A percentile compares a stretch with the other conserved stretches of the same genome.
These are phyloP conservation scores for Drepana arcuata DNA, from an alignment of 1,140 invertebrate species.

Conservation along the genomic window DNA sequence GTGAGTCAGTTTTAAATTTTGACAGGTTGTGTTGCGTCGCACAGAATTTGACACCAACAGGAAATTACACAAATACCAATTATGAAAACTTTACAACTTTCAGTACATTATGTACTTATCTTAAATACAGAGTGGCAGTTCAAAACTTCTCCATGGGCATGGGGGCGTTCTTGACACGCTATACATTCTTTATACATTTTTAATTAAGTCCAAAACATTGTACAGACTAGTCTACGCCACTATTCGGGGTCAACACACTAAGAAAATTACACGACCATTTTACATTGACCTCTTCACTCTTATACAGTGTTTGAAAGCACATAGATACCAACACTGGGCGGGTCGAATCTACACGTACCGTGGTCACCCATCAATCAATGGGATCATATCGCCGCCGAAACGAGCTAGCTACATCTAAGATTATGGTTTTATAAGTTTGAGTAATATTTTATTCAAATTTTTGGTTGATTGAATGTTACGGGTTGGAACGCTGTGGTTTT, in stretches of 20 bases:
- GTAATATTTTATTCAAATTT: conserved; percentile 69
- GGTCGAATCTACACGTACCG: conserved; percentile 26
- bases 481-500: conserved; percentile 37
- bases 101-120: too few relatives aligned
- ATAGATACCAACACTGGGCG: conserved; percentile 7
- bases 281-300: conserved; percentile 18
- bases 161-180: conserved; percentile 42
- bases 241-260: conserved; percentile 57
- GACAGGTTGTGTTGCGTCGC: conserved; percentile 18
- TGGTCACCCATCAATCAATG: conserved; percentile 70
- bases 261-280: conserved; percentile 32
- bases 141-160: conserved; percentile 39
- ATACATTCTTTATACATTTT: conserved; percentile 59
- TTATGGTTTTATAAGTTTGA: conserved; percentile 65
- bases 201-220: conserved; percentile 62
- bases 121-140: too few relatives aligned
- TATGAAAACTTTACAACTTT: conserved; percentile 10
- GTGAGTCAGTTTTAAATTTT: conserved; percentile 16
- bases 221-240: conserved; percentile 31
- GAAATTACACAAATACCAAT: conserved; percentile 32
- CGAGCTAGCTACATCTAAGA: conserved; percentile 45
- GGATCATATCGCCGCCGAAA: conserved; percentile 63
- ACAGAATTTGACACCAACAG: conserved; percentile 23
- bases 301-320: conserved; percentile 5
- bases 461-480: conserved; percentile 62